Base-by-base conservation (phyloP, 1,140 invertebrate species). In the Drosophila tropicalis region DNA sequence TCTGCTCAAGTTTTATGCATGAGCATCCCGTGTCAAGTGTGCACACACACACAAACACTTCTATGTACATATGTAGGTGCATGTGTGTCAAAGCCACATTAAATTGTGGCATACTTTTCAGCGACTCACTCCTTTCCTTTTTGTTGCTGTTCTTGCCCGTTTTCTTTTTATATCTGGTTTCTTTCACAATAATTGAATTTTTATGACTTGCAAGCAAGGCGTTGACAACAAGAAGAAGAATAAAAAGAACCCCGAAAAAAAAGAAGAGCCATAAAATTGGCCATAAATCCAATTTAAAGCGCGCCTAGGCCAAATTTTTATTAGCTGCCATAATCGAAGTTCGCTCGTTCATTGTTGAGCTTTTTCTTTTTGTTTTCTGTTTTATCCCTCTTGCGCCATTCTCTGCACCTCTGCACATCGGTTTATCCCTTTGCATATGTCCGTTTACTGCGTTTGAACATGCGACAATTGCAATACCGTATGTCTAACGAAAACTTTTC, bases 271-370 rank as follows among this genome's bases (percentile, higher is more conserved):
- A 79, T 87, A 76, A 86, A 86, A 87, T 51, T 70, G 47, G 47
- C 47, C 71, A 75, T 70, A 76, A 69, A 69, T 69, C 60, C 67
- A 71, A 67, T 76, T 77, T 67, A 41, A 36, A 44, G 72, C 44
- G 62, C 56, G 73, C 64, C 83, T 82, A 86, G 75, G 54, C 44
- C 60, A 61, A 68, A 58, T 74, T 74, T 83, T 86, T 85, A 87
- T 72, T 73, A 82, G 71, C 83, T 79, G 82, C 75, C 72, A 72
- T 87, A 86, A 87, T 86, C 83, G 79, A 87, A 86, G 57, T 76
- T 87, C 51, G 70, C 22, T 62, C 62, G 70, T 78, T 70, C 34
- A 60, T 44, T 64, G 61, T 62, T 70, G 56, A 10, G 34, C 34
- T 36, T 12, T 65, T 19, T 3, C 9, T 41, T 54, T 40, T 55